Base-by-base conservation (phyloP, 2,797 vertebrate species). In the Serranus cabrilla region DNA sequence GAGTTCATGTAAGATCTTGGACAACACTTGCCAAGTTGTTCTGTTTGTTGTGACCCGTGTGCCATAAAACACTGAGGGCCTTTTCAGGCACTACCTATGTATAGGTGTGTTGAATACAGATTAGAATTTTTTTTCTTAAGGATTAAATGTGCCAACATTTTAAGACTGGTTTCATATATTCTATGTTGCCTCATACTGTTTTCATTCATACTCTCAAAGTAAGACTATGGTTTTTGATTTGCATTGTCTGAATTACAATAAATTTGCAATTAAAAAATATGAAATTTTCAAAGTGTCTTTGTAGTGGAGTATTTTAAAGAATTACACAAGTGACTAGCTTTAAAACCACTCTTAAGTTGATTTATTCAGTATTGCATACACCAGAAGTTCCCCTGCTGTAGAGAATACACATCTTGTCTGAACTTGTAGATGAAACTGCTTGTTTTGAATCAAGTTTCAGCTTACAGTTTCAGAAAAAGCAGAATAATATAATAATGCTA, bases 281-380 rank as follows among this genome's bases (percentile, higher is more conserved):
- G 10, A 50, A 12, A 25, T 25, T 14, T 39, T 51, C 20, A 7
- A 6, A 13, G 1, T 31, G 5, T 73, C 0, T 69, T 34, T 16
- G 34, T 27, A 69, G 11, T 5, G 40, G 4, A 52, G 3, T 1
- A 5, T 34, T 34, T 17, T 20, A 6, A 62, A n/a, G 3, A 54
- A 47, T 18, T 13, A 45, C 34, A 68, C n/a, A 55, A 60, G 17
- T 27, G 16, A 70, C 62, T 20, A 10, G 25, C 13, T 45, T 70
- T 47, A 47, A 84, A 80, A 75, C 13, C 77, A 81, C 71, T 87
- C 70, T 83, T 84, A 87, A 89, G 90, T 87, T 87, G 49, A 63
- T 94, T 94, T 93, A 92, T 93, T 93, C 50, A 85, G 27, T 64
- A 91, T 75, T 87, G 78, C 72, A 85, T 89, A 76, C 79, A 90